phyloP scores from a whole-genome alignment of 2,797 vertebrate genomes.

The Phrynocephalus guinanensis region DNA sequence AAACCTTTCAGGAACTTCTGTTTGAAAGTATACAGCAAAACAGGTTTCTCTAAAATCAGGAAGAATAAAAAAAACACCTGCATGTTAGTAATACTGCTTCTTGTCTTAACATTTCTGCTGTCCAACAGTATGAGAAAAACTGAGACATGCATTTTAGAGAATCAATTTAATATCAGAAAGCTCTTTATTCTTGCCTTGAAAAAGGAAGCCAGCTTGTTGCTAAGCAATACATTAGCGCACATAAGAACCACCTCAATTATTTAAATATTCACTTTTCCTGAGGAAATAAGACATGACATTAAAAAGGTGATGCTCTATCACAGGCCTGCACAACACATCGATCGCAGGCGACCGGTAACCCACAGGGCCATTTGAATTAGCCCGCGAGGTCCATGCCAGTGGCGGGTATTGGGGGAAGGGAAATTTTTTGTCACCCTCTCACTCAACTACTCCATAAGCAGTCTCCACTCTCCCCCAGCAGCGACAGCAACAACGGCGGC shows the following conservation, averaged over 20 bases:
- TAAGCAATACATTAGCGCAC: constrained; percentile 29
- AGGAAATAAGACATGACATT: not conserved
- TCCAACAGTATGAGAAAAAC: not conserved
- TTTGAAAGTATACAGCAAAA: not conserved
- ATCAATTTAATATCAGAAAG: constrained; percentile 15
- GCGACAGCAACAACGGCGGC: no score
- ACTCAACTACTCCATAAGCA: no score
- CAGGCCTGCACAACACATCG: no score
- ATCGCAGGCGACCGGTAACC: no score
- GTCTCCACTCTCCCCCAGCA: no score
- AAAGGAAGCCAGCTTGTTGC: constrained; percentile 27
- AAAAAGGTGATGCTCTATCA: not conserved
- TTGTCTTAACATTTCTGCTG: not conserved
- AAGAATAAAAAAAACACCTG: not conserved
- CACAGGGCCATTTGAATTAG: no score
- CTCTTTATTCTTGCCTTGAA: constrained; percentile 27
- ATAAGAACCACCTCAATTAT: constrained; percentile 16
- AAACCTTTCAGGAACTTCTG: not conserved
- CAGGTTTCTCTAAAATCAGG: not conserved
- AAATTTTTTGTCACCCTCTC: no score
- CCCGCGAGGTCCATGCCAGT: no score
- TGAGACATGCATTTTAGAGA: constrained; percentile 14
- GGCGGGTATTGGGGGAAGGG: no score
- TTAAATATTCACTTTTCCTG: constrained; percentile 9
- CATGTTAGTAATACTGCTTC: not conserved